Evolutionary conservation across 1,140 invertebrate genomes (phyloP), one percentile per base, ranked within the genome.

Genomic region (Grapholita molesta): DNA sequence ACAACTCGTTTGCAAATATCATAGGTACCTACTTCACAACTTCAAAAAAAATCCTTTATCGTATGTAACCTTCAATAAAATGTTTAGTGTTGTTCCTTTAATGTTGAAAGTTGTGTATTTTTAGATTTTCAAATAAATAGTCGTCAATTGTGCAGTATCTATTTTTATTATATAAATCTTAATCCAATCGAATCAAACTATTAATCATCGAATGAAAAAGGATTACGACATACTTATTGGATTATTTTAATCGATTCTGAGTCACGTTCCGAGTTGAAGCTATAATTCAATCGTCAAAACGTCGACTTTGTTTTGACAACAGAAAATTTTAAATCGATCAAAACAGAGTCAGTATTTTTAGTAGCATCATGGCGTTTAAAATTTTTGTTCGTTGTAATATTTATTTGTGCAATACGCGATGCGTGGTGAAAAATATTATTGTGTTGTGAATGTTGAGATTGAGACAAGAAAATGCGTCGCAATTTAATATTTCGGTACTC

Each of bases 181-280:
- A 28, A 61, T 61, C 25, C 55, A 30, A 25, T n/a, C 24, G 12
- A 28, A 18, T 48, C 7, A 48, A 15, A 18, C 1, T 21, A n/a
- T n/a, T 15, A 25, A 21, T 28, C 11, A 9, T 30, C 55, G 28
- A 30, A 28, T n/a, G n/a, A n/a, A n/a, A n/a, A n/a, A n/a, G n/a
- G n/a, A 30, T 30, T 15, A 61, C 55, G n/a, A 61, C 24, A 15
- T 61, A 61, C 24, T 8, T 61, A 15, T 61, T 15, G n/a, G 12
- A 28, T 15, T 61, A 61, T 61, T 57, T 57, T n/a, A 57, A 61
- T 61, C 55, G n/a, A 61, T 61, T 12, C 7, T 61, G 55, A 61
- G 25, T 32, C 55, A 61, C 8, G 5, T 61, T 8, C 25, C 53
- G 53, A 55, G 3, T 28, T 1, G 55, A 28, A 25, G 24, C 11